Base-by-base conservation (phyloP, 2,888 invertebrate genomes). In the Xestia rhomboidea region DNA sequence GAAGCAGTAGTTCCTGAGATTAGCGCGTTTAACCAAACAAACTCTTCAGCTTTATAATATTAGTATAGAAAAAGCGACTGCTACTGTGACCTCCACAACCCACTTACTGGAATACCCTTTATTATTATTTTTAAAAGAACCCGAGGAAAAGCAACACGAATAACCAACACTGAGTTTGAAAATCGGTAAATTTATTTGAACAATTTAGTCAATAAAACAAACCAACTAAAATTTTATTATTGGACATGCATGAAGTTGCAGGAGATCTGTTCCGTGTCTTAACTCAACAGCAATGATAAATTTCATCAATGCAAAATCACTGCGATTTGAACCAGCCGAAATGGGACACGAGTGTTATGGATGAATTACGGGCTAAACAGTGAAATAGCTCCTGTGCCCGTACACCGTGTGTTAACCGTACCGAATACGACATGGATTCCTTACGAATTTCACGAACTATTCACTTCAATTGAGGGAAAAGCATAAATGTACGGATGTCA, bases 371-470 rank as follows among this genome's bases (percentile, higher is more conserved):
- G 27, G 5, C 1, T 44, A 49, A 49, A 49, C 49, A 54, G 63
- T 73, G 62, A 46, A 54, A 63, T 46, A 30, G 44, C 38, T 80
- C 1, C 38, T 63, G 73, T 63, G n/a, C n/a, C n/a, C n/a, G n/a
- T n/a, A n/a, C 63, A 46, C 44, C 44, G 2, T 2, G 6, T 30
- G 62, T 46, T 46, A 63, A 11, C 5, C 11, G 24, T 38, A 34
- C 51, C 7, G 24, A 54, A 62, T 51, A 44, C 44, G 73, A 73
- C 21, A 41, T 41, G 49, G n/a, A n/a, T n/a, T n/a, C n/a, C n/a
- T n/a, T n/a, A 60, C 30, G 30, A 78, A 60, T 60, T 64, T 38
- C 24, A 18, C 10, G 46, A 57, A 34, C 34, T 34, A 34, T 34
- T 34, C 34, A 79, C 30, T 63, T n/a, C 51, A 4, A 54, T 49